phyloP scores from a whole-genome alignment of 2,888 invertebrate species.

The Stenotaenia linearis region DNA sequence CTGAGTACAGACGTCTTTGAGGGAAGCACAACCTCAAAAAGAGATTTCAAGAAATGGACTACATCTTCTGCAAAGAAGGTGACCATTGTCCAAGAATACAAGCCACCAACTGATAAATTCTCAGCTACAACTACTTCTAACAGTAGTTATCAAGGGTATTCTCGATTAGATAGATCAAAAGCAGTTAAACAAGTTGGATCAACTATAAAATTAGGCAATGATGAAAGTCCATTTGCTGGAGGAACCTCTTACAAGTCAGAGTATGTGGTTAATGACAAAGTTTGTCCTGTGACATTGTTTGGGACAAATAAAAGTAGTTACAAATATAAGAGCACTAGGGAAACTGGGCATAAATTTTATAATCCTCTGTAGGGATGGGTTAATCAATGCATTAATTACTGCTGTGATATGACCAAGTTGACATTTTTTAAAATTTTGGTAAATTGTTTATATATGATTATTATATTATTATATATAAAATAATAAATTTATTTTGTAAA shows the following conservation, averaged over 20 bases:
- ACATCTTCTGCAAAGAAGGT: not conserved
- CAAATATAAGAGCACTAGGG: not conserved
- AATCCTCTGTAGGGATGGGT: no score
- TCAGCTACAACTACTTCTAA: not conserved
- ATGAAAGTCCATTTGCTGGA: not conserved
- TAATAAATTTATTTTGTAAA: no score
- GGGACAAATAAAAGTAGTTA: constrained; percentile 8
- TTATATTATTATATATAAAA: no score
- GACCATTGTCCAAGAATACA: constrained; percentile 4
- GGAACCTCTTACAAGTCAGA: constrained; percentile 5
- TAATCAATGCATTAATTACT: not conserved
- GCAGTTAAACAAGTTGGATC: not conserved
- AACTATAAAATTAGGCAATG: not conserved
- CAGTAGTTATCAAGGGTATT: not conserved
- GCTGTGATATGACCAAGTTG: not conserved
- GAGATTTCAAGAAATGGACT: not conserved
- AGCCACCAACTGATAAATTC: constrained; percentile 27
- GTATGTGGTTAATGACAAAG: not conserved
- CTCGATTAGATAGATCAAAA: not conserved
- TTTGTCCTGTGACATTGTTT: constrained; percentile 13
- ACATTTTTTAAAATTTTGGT: no score
- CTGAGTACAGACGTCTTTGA: not conserved
- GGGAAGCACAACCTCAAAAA: not conserved
- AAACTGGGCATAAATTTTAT: constrained; percentile 27
- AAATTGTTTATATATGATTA: no score